A percentile compares a stretch with the other conserved stretches of the same genome.
Conservation (phyloP, 2,113 vertebrate genomes). For the Laterallus jamaicensis region DNA sequence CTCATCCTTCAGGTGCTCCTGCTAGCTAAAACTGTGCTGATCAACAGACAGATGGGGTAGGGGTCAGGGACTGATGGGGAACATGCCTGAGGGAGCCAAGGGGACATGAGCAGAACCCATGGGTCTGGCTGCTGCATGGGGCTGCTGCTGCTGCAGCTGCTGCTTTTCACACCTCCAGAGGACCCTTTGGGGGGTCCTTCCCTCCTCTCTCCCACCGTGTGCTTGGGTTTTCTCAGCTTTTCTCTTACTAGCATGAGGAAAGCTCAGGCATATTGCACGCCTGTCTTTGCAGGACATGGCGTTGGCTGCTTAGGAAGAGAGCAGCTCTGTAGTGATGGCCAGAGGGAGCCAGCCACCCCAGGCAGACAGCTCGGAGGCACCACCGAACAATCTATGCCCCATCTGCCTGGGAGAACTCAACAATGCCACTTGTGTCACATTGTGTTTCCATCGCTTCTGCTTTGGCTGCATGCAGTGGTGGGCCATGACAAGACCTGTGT, state of each 20-base stretch:
- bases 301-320: background rate
- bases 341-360: too few relatives aligned
- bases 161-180: background rate
- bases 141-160: background rate
- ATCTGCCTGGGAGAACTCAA: too few relatives aligned
- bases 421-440: too few relatives aligned
- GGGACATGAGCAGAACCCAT: background rate
- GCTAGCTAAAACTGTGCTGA: background rate
- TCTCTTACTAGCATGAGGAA: too few relatives aligned
- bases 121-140: background rate
- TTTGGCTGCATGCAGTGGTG: background rate
- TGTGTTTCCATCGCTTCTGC: background rate
- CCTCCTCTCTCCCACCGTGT: background rate
- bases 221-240: background rate
- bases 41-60: too few relatives aligned
- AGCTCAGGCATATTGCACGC: accelerated
- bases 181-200: background rate
- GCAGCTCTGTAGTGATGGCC: accelerated
- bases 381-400: too few relatives aligned
- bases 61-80: background rate
- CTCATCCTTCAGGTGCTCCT: background rate
- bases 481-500: accelerated
- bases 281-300: background rate
- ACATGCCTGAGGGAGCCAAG: background rate
- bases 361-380: too few relatives aligned